A percentile compares a stretch with the other conserved stretches of the same genome.
These are phyloP conservation scores for Drosophila testacea DNA, from an alignment of 2,888 invertebrate species.

Conservation along the genomic window DNA sequence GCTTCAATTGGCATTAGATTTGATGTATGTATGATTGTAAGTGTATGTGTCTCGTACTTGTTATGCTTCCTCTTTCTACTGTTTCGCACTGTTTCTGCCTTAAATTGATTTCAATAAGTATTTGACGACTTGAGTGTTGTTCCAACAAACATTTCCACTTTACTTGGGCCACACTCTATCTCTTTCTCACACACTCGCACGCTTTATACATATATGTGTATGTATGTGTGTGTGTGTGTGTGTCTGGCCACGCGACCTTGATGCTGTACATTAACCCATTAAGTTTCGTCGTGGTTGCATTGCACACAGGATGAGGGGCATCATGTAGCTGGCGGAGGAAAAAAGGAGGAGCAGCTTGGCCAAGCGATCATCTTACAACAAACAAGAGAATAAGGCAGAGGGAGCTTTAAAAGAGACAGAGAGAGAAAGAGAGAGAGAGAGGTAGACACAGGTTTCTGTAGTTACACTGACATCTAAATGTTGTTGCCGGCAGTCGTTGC, in stretches of 20 bases:
- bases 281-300: conserved; percentile 66
- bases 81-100: conserved; percentile 44
- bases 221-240: conserved; percentile 35
- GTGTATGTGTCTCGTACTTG: conserved; percentile 28
- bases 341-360: conserved; percentile 29
- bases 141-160: conserved; percentile 51
- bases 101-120: conserved; percentile 78
- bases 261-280: conserved; percentile 78
- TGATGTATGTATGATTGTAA: conserved; percentile 12
- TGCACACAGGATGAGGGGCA: conserved; percentile 31
- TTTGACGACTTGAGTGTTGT: conserved; percentile 57
- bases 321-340: conserved; percentile 4
- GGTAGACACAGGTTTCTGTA: conserved; percentile 49
- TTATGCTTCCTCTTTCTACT: conserved; percentile 38
- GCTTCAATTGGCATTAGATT: conserved; percentile 44
- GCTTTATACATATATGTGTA: conserved; percentile 1
- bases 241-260: conserved; percentile 69
- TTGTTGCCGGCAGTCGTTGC: conserved; percentile 13
- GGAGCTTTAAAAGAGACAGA: background rate
- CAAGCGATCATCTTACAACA: conserved; percentile 62
- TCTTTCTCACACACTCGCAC: conserved; percentile 17
- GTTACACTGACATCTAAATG: conserved; percentile 50
- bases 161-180: conserved; percentile 28
- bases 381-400: background rate
- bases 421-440: conserved; percentile 2